Evolutionary conservation across 1,140 invertebrate species (phyloP), one percentile per base, ranked within the genome.

Genomic region (Acyrthosiphon pisum): DNA sequence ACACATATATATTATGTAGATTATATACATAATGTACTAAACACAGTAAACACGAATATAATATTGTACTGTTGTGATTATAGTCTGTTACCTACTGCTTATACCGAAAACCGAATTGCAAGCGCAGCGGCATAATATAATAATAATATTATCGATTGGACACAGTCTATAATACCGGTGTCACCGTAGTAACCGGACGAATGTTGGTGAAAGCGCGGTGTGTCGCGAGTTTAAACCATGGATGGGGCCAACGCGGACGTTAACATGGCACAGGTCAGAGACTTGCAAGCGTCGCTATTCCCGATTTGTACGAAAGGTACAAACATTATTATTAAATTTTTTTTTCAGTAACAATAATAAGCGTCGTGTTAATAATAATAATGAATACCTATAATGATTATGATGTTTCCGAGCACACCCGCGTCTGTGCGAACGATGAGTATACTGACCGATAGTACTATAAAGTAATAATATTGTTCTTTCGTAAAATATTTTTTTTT

Each of bases 221-320:
- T 92, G 44, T 20, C n/a, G 9, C 30, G 91, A 92, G 91, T 92
- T 92, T 35, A 48, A 48, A 92, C 6, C 44, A 92, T 92, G 91
- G 91, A 46, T 35, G n/a, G 50, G 91, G 93, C 93, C 53, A 41
- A 50, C 18, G 41, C 35, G 30, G 90, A 91, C 76, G 86, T 86
- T 48, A 56, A 81, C 68, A 84, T 86, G n/a, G 14, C 68, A 60
- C 94, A 94, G 92, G 94, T 94, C 48, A 93, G 93, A 68, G 93
- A 94, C 37, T 93, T 94, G 30, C 94, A 94, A 90, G 94, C 94
- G 8, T 93, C 94, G 18, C 94, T 94, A 26, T 94, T 94, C 48
- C 94, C 94, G 11, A 60, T 94, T 37, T 94, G 94, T 76, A 50
- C 94, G 23, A 94, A 94, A 94, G 94, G 94, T 94, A 93, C n/a